A percentile compares a stretch with the other conserved stretches of the same genome.
Conservation (phyloP, 2,113 vertebrate species). For the Rhinogobius similis region DNA sequence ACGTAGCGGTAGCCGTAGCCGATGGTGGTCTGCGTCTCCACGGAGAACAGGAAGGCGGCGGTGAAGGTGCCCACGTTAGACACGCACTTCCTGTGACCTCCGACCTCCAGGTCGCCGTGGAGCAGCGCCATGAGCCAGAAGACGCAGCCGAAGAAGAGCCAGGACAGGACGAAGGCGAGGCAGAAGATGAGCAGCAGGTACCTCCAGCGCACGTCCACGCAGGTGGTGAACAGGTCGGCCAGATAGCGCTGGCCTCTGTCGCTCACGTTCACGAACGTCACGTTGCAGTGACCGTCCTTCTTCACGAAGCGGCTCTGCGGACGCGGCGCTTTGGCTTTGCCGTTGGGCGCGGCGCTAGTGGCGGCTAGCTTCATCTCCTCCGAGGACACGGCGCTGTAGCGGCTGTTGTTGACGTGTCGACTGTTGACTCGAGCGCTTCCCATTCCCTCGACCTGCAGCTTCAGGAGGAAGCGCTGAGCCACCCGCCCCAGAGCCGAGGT, state of each 20-base stretch:
- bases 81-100: conserved; percentile 83
- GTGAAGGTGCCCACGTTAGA: conserved; percentile 95
- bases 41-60: conserved; percentile 94
- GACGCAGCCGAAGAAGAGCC: conserved; percentile 93
- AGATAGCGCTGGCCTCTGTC: conserved; percentile 96
- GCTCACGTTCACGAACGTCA: conserved; percentile 94
- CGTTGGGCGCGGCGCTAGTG: conserved; percentile 82
- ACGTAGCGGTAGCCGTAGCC: conserved; percentile 95
- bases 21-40: conserved; percentile 97
- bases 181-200: conserved; percentile 97
- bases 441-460: conserved; percentile 80
- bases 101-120: conserved; percentile 87
- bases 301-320: conserved; percentile 90
- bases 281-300: conserved; percentile 95
- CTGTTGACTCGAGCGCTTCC: conserved; percentile 92
- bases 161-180: conserved; percentile 91
- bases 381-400: conserved; percentile 96
- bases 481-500: no score
- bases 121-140: conserved; percentile 94
- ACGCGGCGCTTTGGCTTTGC: conserved; percentile 88
- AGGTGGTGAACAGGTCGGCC: conserved; percentile 96
- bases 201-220: conserved; percentile 96
- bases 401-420: conserved; percentile 67
- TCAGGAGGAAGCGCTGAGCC: no score
- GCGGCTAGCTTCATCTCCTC: conserved; percentile 93